Base-by-base conservation (phyloP, 2,888 invertebrate species). In the Macropis europaea region DNA sequence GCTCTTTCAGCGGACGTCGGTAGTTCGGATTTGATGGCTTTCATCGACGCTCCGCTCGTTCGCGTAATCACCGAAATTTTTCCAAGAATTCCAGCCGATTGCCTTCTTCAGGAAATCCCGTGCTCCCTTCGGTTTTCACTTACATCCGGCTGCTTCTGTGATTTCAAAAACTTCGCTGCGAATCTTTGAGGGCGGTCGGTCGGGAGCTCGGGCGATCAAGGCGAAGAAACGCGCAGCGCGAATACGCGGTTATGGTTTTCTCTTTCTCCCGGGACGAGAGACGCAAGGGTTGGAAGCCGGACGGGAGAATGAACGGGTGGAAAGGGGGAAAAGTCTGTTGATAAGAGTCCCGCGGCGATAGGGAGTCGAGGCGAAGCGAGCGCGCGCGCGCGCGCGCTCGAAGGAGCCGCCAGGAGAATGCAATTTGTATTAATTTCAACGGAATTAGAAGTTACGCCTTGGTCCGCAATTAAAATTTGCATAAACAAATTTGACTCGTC, bases 401-500 rank as follows among this genome's bases (percentile, higher is more conserved):
- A 54, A 75, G 38, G 66, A 72, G 73, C 68, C 73, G 52, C 43
- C 56, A 30, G 53, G 54, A 54, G 70, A 79, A 82, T 69, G 84
- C 82, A 84, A 85, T 84, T 84, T 84, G 84, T 84, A 84, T 84
- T 84, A 84, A 84, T 84, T 84, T 85, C 81, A 75, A 69, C 71
- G 77, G 74, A 83, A 84, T 85, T 85, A 84, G 80, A 77, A 84
- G 83, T 85, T 85, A 85, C 79, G 81, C 70, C 76, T 79, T 76
- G 69, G 68, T 73, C 66, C 53, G 82, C 83, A 85, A 85, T 84
- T 84, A 84, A 84, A 84, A 84, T 85, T 84, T 85, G 84, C 85
- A 85, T 84, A 84, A 85, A 84, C 81, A 85, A 84, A 85, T 84
- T 85, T 81, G 73, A 38, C 73, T 56, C 69, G 61, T 34, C 64